Conservation (phyloP, 2,113 vertebrate genomes). For the Pachycephala philippinensis region DNA sequence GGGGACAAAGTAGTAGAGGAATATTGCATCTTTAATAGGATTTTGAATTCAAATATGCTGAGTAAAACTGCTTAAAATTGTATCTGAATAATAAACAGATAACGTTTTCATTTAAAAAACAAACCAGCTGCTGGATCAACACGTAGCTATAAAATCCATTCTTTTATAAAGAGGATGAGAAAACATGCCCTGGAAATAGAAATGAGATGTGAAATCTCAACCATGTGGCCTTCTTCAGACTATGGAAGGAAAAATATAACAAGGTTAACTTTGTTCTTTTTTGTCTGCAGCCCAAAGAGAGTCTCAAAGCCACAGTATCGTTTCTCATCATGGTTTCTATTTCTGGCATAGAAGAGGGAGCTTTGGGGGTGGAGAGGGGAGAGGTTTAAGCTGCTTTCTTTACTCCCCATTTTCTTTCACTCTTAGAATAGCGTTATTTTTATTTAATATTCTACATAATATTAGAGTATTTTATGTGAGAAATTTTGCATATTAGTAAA, state of each 20-base stretch:
- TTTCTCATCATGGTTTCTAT: constrained; percentile 22
- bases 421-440: neutral
- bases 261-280: constrained; percentile 49
- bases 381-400: neutral
- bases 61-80: constrained; percentile 73
- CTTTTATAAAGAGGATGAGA: constrained; percentile 6
- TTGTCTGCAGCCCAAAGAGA: constrained; percentile 5
- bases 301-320: neutral
- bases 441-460: neutral
- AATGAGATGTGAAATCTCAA: constrained; percentile 56
- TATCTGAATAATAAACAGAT: constrained; percentile 77
- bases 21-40: constrained; percentile 75
- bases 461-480: neutral
- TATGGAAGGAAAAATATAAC: constrained; percentile 40
- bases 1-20: constrained; percentile 62
- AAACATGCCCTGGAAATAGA: constrained; percentile 54
- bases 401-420: neutral
- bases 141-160: constrained; percentile 40
- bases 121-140: constrained; percentile 63
- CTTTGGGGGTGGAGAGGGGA: neutral
- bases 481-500: neutral
- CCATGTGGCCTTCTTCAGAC: constrained; percentile 49
- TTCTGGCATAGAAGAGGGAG: neutral
- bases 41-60: constrained; percentile 75
- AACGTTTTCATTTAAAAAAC: constrained; percentile 64